Percentiles rank a stretch among this genome's conserved stretches.
Conservation (phyloP, 2,888 invertebrate genomes). For the Phalangium opilio region DNA sequence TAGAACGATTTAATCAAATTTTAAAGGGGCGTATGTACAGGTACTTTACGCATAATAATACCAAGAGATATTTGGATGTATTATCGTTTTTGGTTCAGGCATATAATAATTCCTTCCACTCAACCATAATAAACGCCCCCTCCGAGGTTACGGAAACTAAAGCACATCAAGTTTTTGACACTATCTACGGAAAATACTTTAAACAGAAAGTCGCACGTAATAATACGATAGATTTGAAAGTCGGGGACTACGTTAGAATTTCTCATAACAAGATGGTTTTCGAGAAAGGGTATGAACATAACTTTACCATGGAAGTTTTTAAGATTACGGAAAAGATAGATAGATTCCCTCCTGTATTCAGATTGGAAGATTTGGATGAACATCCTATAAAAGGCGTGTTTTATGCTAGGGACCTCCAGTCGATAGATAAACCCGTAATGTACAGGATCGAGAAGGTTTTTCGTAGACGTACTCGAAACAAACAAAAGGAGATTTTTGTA, state of each 20-base stretch:
- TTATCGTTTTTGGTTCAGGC: slow-evolving; percentile 6
- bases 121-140: slow-evolving; percentile 2
- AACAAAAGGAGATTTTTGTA: slow-evolving; percentile 6
- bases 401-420: slow-evolving; percentile 7
- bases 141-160: background rate
- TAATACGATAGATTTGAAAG: background rate
- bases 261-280: slow-evolving; percentile 5
- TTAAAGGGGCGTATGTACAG: slow-evolving; percentile 22
- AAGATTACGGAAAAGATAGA: background rate
- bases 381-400: slow-evolving; percentile 3
- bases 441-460: no score
- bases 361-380: slow-evolving; percentile 4
- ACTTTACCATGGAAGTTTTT: slow-evolving; percentile 7
- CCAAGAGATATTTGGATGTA: slow-evolving; percentile 4
- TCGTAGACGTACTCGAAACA: no score
- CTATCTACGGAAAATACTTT: slow-evolving; percentile 3
- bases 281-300: slow-evolving; percentile 9
- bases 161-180: slow-evolving; percentile 5
- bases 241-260: slow-evolving; percentile 5
- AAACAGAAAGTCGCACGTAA: background rate
- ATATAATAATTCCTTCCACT: slow-evolving; percentile 10
- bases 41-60: slow-evolving; percentile 4
- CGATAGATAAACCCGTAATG: no score
- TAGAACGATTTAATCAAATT: slow-evolving; percentile 26
- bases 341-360: background rate